phyloP scores from a whole-genome alignment of 2,113 vertebrate species.

The Oncorhynchus masou region DNA sequence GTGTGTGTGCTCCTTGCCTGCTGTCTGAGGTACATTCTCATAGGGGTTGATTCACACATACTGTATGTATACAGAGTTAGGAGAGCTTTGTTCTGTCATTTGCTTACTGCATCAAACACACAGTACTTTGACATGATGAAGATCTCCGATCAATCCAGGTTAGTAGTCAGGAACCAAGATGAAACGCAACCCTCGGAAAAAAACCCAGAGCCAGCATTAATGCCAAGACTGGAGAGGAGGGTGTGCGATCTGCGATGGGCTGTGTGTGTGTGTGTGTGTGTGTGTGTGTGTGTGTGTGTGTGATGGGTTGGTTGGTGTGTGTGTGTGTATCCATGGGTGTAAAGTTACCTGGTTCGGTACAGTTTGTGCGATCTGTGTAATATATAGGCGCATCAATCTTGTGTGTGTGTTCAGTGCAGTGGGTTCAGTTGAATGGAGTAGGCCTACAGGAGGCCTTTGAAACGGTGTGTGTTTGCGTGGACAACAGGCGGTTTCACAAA shows the following conservation, averaged over 20 bases:
- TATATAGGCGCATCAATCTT: not conserved
- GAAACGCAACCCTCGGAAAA: constrained; percentile 5
- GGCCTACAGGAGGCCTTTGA: not conserved
- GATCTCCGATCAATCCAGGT: constrained; percentile 18
- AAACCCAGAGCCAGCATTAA: constrained; percentile 5
- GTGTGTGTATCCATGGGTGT: constrained; percentile 1
- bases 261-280: not conserved
- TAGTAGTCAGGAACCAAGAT: not conserved
- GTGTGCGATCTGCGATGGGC: not conserved
- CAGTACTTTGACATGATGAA: constrained; percentile 14
- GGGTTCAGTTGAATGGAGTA: too few species aligned
- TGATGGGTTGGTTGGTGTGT: not conserved
- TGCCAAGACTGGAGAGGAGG: not conserved
- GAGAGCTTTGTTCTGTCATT: constrained; percentile 34
- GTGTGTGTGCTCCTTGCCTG: constrained; percentile 10
- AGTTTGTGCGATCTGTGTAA: not conserved
- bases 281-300: too few species aligned
- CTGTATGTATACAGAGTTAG: constrained; percentile 17
- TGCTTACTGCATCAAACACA: constrained; percentile 27
- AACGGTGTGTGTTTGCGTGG: not conserved
- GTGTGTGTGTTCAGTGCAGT: not conserved
- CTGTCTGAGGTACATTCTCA: constrained; percentile 18
- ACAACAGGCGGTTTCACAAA: not conserved
- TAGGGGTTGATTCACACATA: constrained; percentile 29
- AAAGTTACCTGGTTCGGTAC: not conserved